A percentile compares a stretch with the other conserved stretches of the same genome.
Evolutionary conservation across 2,113 vertebrate genomes (phyloP).

Genomic region (Rattus norvegicus): DNA sequence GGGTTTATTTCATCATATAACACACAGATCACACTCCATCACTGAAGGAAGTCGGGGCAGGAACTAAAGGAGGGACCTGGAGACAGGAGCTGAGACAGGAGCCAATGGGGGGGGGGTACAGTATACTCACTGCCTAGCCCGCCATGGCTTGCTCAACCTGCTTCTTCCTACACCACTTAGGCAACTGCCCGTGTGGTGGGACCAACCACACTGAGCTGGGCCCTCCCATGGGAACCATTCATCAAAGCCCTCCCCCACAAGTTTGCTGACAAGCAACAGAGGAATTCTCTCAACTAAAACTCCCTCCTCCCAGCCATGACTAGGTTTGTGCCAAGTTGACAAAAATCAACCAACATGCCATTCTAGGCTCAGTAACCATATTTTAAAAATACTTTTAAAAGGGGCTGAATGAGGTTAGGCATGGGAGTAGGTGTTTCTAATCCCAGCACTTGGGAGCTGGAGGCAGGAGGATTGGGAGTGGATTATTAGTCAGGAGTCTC

Average conservation of each 20-base stretch:
- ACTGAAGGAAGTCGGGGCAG: background rate
- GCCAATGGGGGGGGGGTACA: background rate
- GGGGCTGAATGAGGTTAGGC: background rate
- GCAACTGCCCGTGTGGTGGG: background rate
- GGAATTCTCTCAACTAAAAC: background rate
- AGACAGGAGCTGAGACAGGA: background rate
- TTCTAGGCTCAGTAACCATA: background rate
- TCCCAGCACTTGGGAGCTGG: background rate
- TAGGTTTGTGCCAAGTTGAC: background rate
- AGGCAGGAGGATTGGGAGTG: background rate
- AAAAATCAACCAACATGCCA: background rate
- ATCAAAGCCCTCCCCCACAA: background rate
- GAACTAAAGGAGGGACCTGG: background rate
- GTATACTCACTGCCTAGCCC: background rate
- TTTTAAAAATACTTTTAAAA: background rate
- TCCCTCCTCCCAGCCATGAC: background rate
- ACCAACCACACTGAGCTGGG: background rate
- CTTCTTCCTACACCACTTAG: background rate
- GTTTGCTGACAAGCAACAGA: background rate
- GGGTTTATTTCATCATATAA: no score
- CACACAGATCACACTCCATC: background rate
- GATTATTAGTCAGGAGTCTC: background rate
- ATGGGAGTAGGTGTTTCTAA: background rate
- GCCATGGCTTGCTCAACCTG: background rate
- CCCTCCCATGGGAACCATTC: no score